phyloP scores from a whole-genome alignment of 2,113 vertebrate species.

The Sander vitreus region DNA sequence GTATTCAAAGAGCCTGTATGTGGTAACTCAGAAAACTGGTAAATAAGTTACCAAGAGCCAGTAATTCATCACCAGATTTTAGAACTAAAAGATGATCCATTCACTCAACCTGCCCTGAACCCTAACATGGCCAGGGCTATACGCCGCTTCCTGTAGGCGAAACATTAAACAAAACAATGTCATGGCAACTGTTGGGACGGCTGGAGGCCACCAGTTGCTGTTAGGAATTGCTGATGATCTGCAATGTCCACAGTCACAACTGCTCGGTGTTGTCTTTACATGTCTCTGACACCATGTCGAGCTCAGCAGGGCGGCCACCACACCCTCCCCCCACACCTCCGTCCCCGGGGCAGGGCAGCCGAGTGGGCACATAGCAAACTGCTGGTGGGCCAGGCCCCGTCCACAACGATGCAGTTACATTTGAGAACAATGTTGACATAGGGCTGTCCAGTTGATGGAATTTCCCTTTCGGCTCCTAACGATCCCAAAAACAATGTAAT shows the following conservation, averaged over 20 bases:
- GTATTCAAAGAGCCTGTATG: slow-evolving; percentile 42
- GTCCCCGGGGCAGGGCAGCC: slow-evolving; percentile 36
- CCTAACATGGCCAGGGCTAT: slow-evolving; percentile 58
- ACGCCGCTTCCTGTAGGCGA: slow-evolving; percentile 61
- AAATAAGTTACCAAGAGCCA: slow-evolving; percentile 76
- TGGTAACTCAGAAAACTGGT: slow-evolving; percentile 45
- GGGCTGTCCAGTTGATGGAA: no score
- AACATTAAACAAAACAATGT: slow-evolving; percentile 70
- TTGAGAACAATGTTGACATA: not conserved
- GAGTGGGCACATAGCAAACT: slow-evolving; percentile 3
- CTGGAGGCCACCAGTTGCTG: slow-evolving; percentile 80
- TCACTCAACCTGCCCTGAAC: slow-evolving; percentile 52
- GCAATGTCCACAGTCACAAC: slow-evolving; percentile 70
- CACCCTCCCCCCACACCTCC: slow-evolving; percentile 26
- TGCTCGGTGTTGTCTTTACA: slow-evolving; percentile 76
- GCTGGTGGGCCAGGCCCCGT: not conserved
- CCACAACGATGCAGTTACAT: not conserved
- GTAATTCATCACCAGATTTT: slow-evolving; percentile 75
- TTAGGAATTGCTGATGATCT: slow-evolving; percentile 78
- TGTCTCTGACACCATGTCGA: slow-evolving; percentile 59
- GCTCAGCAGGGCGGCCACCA: slow-evolving; percentile 46
- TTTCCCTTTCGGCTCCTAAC: no score
- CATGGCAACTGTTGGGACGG: slow-evolving; percentile 72
- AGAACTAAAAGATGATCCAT: slow-evolving; percentile 77
- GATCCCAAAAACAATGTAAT: no score